Evolutionary conservation across 2,888 invertebrate species (phyloP), one percentile per base, ranked within the genome.

Genomic region (Polyommatus icarus): DNA sequence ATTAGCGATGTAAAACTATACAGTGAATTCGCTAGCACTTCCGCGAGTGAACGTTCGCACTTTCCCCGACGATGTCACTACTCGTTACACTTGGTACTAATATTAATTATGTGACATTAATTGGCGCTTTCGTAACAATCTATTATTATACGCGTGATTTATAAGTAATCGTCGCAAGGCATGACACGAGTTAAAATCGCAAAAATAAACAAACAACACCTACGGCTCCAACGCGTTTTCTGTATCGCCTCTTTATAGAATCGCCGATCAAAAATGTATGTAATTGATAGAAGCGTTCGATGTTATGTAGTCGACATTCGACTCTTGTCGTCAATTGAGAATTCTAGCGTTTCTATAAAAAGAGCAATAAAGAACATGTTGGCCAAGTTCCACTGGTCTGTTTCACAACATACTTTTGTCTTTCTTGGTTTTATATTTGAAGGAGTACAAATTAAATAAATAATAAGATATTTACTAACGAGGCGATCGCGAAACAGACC

Each of bases 11-110:
- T 59, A 50, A 50, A 59, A 77, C 77, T 20, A 77, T 36, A 50
- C 50, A 18, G 29, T 73, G 5, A 46, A 73, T 73, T 80, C 79
- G 67, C 80, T 82, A 80, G 80, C 78, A 78, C 87, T 93, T 93
- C 93, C 92, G 91, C 85, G 83, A 86, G 93, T 92, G 91, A 91
- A 88, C 87, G 91, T 87, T 15, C 87, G 88, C 84, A 87, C 93
- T 93, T 93, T 93, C 93, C 90, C 92, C 88, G 85, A 88, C 86
- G 81, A 78, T 79, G 81, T 78, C 82, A 81, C 85, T 86, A 84
- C 84, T 82, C 86, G 86, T 88, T 85, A 87, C 85, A 88, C 86
- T 83, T 84, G 83, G 83, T 83, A 81, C 85, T 78, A 79, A 83
- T 81, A 82, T 84, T 85, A 79, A 80, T 84, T 84, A 84, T 84